These are phyloP conservation scores for Eupsittula cactorum DNA, from an alignment of 2,113 vertebrate genomes.

Conservation along the genomic window DNA sequence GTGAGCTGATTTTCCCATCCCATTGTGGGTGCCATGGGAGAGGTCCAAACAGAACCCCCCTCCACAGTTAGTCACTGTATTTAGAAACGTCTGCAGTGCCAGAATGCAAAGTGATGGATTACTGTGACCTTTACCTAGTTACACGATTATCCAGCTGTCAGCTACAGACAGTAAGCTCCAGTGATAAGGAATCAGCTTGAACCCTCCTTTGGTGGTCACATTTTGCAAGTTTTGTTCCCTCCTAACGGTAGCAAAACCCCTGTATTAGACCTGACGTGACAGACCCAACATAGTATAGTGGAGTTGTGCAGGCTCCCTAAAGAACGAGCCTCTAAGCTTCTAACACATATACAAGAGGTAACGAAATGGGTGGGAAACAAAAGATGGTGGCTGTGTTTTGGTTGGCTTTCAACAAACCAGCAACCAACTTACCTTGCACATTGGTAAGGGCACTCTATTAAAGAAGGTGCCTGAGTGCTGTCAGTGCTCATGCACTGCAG, in stretches of 20 bases:
- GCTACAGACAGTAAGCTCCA: not conserved
- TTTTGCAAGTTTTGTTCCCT: not conserved
- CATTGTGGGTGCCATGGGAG: not conserved
- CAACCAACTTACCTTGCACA: not conserved
- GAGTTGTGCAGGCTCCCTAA: not conserved
- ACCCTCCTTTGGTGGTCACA: not conserved
- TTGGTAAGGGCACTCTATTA: not conserved
- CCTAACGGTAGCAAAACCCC: not conserved
- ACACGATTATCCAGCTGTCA: not conserved
- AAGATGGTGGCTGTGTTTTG: not conserved
- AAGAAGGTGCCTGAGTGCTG: not conserved
- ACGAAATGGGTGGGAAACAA: not conserved
- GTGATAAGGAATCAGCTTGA: not conserved
- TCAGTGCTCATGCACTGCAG: not conserved
- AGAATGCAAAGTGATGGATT: not conserved
- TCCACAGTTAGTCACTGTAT: not conserved
- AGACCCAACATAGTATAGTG: not conserved
- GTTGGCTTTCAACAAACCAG: not conserved
- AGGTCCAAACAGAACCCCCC: not conserved
- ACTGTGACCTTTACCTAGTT: constrained; percentile 33
- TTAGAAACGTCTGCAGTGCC: not conserved
- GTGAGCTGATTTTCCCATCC: not conserved
- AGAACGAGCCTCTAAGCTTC: not conserved
- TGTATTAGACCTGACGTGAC: not conserved
- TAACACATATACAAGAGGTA: not conserved